Conservation (phyloP, 1,140 invertebrate genomes). For the Drosophila grimshawi region DNA sequence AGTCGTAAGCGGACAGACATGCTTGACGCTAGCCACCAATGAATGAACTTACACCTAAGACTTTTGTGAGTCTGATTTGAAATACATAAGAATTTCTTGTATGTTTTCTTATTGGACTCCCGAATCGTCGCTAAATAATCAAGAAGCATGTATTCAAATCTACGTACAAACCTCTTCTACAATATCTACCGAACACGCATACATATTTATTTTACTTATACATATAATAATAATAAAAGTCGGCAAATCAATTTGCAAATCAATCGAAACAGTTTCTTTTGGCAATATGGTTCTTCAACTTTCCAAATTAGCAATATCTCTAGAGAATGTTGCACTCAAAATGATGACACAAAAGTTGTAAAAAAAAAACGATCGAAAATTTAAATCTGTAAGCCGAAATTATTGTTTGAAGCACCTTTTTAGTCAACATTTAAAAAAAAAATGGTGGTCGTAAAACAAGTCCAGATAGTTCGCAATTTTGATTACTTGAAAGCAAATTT, state of each 20-base stretch:
- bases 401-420: too few relatives aligned
- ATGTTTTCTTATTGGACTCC: slow-evolving; percentile 83
- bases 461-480: too few relatives aligned
- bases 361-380: too few relatives aligned
- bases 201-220: slow-evolving; percentile 37
- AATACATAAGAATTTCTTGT: slow-evolving; percentile 16
- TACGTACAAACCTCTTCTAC: slow-evolving; percentile 42
- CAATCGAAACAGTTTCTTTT: not conserved
- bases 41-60: slow-evolving; percentile 32
- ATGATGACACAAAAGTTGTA: too few relatives aligned
- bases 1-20: slow-evolving; percentile 45
- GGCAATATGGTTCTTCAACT: not conserved
- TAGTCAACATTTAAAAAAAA: too few relatives aligned
- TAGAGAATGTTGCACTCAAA: too few relatives aligned
- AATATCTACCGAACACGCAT: slow-evolving; percentile 4
- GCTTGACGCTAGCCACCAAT: slow-evolving; percentile 49
- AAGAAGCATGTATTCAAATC: slow-evolving; percentile 35
- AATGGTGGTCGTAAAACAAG: too few relatives aligned
- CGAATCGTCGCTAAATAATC: slow-evolving; percentile 74
- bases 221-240: slow-evolving; percentile 14
- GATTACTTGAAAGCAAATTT: too few relatives aligned
- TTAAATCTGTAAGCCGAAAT: too few relatives aligned
- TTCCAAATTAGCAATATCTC: not conserved
- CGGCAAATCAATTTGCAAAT: slow-evolving; percentile 1
- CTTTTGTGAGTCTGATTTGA: slow-evolving; percentile 84